These are phyloP conservation scores for Oryctolagus cuniculus DNA, from an alignment of 2,113 vertebrate genomes.

Conservation along the genomic window mOryCun1.1 NC_091432.1:204156501-204157000, in stretches of 20 bases:
- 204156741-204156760: neutral
- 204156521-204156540: slow-evolving; percentile 32
- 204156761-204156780: neutral
- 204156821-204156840: neutral
- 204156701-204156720: slow-evolving; percentile 9
- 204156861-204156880: neutral
- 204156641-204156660: slow-evolving; percentile 15
- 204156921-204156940: neutral
- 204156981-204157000: no score
- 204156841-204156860: neutral
- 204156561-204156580: neutral
- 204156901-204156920: neutral
- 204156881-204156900: neutral
- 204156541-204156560: neutral
- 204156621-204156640: neutral
- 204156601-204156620: slow-evolving; percentile 42
- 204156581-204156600: neutral
- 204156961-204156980: neutral
- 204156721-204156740: neutral
- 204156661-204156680: slow-evolving; percentile 45
- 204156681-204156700: neutral
- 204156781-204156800: neutral
- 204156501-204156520: slow-evolving; percentile 2
- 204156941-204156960: neutral
- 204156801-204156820: neutral